Base-by-base conservation (phyloP, 2,113 vertebrate species). In the Ciconia maguari region DNA sequence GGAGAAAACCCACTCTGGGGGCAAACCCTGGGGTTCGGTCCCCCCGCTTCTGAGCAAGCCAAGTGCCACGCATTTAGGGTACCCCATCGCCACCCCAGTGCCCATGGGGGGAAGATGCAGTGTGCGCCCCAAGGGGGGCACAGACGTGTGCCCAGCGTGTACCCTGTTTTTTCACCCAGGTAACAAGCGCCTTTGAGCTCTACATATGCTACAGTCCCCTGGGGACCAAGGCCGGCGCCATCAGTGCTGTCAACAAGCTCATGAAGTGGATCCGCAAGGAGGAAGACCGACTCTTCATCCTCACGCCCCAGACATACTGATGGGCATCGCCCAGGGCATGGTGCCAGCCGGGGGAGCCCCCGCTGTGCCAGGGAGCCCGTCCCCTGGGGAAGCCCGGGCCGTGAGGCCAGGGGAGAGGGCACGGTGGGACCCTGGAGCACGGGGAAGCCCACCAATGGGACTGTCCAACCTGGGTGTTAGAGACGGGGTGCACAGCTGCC, bases 241-340 rank as follows among this genome's bases (percentile, higher is more conserved):
- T 99, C 77, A 98, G 96, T 32, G 98, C 99, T 60, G 98, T 99
- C 95, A 99, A 97, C 97, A 99, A 99, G 96, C 98, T 99, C 90
- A 99, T 99, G 97, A 99, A 99, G 97, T 99, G 99, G 99, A 99
- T 99, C 97, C 98, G 99, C 91, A 99, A 99, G 96, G 99, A 99
- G 95, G 99, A 99, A 94, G 99, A 99, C 64, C 98, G 99, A 34
- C 99, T 99, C 88, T 99, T 99, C 97, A 99, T 99, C 97, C 98
- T 99, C 93, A 99, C 98, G 0, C 99, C 99, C 27, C 98, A 99
- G 91, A 99, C 99, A 0, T 99, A 99, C 95, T 99, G 98, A 99
- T 11, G 34, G 92, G 84, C 75, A 65, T 88, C 3, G 9, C 66
- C 78, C 46, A 34, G 51, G 42, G n/a, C 44, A 10, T 48, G 74